Percentiles rank a stretch among this genome's conserved stretches.
Conservation (phyloP, 2,888 invertebrate species). For the Tyria jacobaeae region DNA sequence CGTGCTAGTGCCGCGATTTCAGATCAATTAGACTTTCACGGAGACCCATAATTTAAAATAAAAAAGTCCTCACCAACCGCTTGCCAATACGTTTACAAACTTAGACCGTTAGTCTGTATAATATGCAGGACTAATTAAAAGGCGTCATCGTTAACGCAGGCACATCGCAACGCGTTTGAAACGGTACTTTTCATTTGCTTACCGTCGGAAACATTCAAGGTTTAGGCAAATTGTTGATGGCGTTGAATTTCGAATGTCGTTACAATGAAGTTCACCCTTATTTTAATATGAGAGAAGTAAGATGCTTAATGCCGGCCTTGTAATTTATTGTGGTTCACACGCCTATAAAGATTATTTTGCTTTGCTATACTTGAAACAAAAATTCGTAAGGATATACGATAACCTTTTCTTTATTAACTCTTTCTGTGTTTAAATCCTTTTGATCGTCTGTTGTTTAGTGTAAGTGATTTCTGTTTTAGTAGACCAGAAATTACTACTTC, state of each 20-base stretch:
- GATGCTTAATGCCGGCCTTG: conserved; percentile 6
- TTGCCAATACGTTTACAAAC: conserved; percentile 42
- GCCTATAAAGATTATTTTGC: neutral
- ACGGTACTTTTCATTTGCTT: conserved; percentile 49
- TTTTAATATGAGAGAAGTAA: conserved; percentile 17
- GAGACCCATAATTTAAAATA: conserved; percentile 10
- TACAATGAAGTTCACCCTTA: conserved; percentile 21
- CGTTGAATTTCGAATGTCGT: conserved; percentile 17
- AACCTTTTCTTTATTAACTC: neutral
- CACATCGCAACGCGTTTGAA: conserved; percentile 40
- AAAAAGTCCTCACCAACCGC: conserved; percentile 24
- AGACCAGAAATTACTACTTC: too few species aligned
- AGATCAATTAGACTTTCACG: conserved; percentile 6
- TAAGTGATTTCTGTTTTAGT: too few species aligned
- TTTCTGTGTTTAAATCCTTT: too few species aligned
- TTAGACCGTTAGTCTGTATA: conserved; percentile 59
- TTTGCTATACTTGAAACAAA: neutral
- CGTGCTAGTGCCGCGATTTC: neutral
- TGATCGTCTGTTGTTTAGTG: too few species aligned
- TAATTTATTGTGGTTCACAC: conserved; percentile 7
- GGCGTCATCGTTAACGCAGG: conserved; percentile 47
- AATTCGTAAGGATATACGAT: neutral
- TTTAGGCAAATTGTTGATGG: conserved; percentile 25
- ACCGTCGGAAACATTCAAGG: conserved; percentile 40
- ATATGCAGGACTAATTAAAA: conserved; percentile 68